Percentiles rank a stretch among this genome's conserved stretches.
Evolutionary conservation across 2,797 vertebrate genomes (phyloP).

Genomic region (Xyrichtys novacula): DNA sequence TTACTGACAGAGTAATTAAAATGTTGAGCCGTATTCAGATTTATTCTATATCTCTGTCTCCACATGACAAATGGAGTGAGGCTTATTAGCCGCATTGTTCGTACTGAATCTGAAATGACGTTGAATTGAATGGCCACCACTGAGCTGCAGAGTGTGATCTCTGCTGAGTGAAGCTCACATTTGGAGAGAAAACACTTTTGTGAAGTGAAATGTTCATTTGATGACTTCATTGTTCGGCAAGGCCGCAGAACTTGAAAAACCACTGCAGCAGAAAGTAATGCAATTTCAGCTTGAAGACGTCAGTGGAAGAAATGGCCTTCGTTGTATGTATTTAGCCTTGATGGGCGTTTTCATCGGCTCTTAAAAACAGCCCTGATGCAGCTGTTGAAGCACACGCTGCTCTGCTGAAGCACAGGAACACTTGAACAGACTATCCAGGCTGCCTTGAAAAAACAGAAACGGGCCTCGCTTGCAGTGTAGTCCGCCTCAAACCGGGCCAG

Average conservation of each 20-base stretch:
- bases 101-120: conserved; percentile 28
- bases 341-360: conserved; percentile 48
- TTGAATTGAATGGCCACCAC: conserved; percentile 9
- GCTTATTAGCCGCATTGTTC: conserved; percentile 33
- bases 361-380: conserved; percentile 29
- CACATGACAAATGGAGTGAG: conserved; percentile 14
- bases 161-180: conserved; percentile 10
- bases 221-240: conserved; percentile 46
- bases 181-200: conserved; percentile 13
- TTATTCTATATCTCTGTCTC: conserved; percentile 11
- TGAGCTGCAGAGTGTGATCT: conserved; percentile 1
- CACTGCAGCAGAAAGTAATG: conserved; percentile 31
- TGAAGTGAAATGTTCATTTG: conserved; percentile 39
- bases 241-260: conserved; percentile 28
- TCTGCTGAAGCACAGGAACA: conserved; percentile 37
- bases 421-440: conserved; percentile 52
- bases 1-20: conserved; percentile 33
- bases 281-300: conserved; percentile 47
- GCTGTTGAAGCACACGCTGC: conserved; percentile 27
- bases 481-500: conserved; percentile 71
- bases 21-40: conserved; percentile 24
- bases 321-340: conserved; percentile 53
- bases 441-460: conserved; percentile 49
- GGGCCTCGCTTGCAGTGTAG: conserved; percentile 40
- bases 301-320: conserved; percentile 22